These are phyloP conservation scores for Alethe diademata DNA, from an alignment of 2,113 vertebrate genomes.

Conservation along the genomic window DNA sequence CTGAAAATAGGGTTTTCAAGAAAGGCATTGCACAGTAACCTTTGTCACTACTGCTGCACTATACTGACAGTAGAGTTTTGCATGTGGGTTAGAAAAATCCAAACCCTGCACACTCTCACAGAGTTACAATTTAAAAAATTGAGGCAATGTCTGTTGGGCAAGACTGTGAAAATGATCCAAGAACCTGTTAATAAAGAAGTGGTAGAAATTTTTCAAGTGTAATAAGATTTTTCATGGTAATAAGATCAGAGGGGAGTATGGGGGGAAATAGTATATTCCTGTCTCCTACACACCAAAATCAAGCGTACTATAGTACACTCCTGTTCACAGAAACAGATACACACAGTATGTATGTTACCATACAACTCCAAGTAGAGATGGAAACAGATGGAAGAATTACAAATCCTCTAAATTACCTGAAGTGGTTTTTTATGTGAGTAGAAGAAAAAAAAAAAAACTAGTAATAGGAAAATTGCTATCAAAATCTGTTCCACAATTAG, in stretches of 20 bases:
- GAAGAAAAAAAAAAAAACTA: background rate
- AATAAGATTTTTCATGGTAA: background rate
- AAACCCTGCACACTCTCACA: background rate
- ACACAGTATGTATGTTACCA: background rate
- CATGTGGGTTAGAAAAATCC: background rate
- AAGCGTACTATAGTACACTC: rapidly evolving
- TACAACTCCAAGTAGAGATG: background rate
- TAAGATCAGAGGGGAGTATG: rapidly evolving
- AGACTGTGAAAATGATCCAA: background rate
- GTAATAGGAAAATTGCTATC: background rate
- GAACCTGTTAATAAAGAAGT: background rate
- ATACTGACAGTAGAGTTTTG: background rate
- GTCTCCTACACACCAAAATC: background rate
- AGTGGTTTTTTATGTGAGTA: background rate
- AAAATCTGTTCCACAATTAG: background rate
- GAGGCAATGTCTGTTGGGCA: background rate
- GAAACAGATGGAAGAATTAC: background rate
- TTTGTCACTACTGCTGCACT: background rate
- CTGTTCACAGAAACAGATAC: background rate
- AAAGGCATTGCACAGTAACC: background rate
- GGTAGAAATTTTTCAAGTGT: background rate
- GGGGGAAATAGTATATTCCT: background rate
- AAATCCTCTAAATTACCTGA: background rate
- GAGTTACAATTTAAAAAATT: background rate
- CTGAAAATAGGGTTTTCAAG: background rate